phyloP scores from a whole-genome alignment of 1,140 invertebrate species.

The Chionoecetes opilio region DNA sequence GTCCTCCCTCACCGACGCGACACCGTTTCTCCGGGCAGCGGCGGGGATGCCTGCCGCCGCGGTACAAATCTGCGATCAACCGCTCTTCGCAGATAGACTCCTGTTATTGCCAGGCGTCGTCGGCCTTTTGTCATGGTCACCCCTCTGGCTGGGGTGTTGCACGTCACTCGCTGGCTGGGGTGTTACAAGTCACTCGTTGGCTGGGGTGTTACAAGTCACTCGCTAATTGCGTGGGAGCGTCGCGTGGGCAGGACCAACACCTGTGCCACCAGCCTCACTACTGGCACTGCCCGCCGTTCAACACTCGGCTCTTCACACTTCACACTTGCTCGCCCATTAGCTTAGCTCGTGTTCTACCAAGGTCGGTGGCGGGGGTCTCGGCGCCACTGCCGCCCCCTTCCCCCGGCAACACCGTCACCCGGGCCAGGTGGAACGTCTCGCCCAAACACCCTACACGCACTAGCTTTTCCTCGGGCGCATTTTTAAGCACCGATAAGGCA shows the following conservation, averaged over 20 bases:
- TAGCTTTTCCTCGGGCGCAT: neutral
- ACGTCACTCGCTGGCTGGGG: neutral
- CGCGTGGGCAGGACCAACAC: neutral
- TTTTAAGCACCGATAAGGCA: too few species aligned
- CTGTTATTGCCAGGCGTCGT: neutral
- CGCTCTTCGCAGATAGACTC: neutral
- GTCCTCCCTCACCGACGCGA: neutral
- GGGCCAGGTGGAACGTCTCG: too few species aligned
- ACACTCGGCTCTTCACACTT: neutral
- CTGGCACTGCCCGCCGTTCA: neutral
- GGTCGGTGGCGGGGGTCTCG: neutral
- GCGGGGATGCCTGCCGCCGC: neutral
- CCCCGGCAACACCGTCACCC: neutral
- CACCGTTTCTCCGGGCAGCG: neutral
- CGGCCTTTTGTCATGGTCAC: neutral
- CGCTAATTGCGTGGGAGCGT: neutral
- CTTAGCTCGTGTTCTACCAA: neutral
- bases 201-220: neutral
- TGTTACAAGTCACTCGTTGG: neutral
- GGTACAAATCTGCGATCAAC: neutral
- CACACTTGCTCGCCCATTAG: neutral
- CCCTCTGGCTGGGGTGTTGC: neutral
- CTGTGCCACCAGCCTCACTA: neutral
- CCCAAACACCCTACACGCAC: neutral
- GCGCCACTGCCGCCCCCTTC: neutral